Conservation (phyloP, 1,140 invertebrate genomes). For the Drosophila eugracilis region DNA sequence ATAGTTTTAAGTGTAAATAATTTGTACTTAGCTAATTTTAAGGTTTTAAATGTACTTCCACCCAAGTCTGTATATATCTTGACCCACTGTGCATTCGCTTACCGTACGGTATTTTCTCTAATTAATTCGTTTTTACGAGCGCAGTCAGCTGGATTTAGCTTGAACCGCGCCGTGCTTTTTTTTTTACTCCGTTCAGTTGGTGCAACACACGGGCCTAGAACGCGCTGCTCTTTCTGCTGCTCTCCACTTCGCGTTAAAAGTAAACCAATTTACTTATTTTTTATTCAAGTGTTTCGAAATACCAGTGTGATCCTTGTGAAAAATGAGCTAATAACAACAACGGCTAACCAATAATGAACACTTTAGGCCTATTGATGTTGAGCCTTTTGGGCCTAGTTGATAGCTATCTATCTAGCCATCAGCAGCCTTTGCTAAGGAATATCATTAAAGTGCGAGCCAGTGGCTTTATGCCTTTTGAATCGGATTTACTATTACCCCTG, state of each 20-base stretch:
- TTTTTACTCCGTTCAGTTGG: conserved; percentile 59
- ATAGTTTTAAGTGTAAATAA: background rate
- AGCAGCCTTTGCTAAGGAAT: conserved; percentile 44
- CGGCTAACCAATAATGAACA: background rate
- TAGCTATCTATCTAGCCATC: background rate
- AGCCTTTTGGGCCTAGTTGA: conserved; percentile 10
- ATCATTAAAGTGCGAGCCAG: conserved; percentile 72
- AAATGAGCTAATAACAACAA: conserved; percentile 27
- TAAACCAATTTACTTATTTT: conserved; percentile 8
- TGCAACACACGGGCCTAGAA: conserved; percentile 74
- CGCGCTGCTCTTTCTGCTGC: conserved; percentile 41
- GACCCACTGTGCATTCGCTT: conserved; percentile 46
- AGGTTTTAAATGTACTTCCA: background rate
- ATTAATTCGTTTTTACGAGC: conserved; percentile 73
- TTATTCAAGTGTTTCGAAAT: conserved; percentile 11
- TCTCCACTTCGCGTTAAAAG: background rate
- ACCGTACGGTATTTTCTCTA: conserved; percentile 74
- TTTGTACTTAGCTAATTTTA: background rate
- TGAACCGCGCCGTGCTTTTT: conserved; percentile 18
- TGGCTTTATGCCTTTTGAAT: conserved; percentile 70
- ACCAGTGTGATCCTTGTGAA: conserved; percentile 7
- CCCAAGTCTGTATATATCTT: too few relatives aligned
- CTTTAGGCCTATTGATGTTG: background rate
- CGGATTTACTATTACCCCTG: conserved; percentile 62
- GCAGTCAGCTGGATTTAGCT: conserved; percentile 3